Base-by-base conservation (phyloP, 2,888 invertebrate genomes). In the Mimachlamys varia region DNA sequence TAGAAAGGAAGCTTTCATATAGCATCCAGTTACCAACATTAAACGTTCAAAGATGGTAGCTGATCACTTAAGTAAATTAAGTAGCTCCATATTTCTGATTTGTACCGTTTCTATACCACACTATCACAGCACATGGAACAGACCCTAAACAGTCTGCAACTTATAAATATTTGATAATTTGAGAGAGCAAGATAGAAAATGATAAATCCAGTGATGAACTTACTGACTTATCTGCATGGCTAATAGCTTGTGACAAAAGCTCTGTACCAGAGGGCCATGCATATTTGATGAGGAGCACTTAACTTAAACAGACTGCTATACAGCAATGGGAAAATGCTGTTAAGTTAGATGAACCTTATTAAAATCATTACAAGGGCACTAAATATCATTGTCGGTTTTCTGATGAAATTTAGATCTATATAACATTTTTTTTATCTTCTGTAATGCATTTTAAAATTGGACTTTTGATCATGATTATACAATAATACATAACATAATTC, bases 11-110 rank as follows among this genome's bases (percentile, higher is more conserved):
- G 62, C 62, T 62, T 62, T 62, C 62, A 76, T 76, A 76, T 76
- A 76, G 76, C 76, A 76, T 76, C 76, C 27, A 27, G 76, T 76
- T 76, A 76, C 76, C 19, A 76, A 22, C 76, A 76, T 76, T 76
- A 76, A 76, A 27, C 76, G 76, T 27, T 33, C 76, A 27, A 76
- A 76, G 76, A 76, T 76, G 27, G 76, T 76, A 76, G 76, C 76
- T 76, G 76, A 76, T 76, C 76, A 76, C 76, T 76, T 76, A 76
- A 76, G 76, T 76, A 76, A 76, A 76, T 76, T 76, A 76, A 76
- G 76, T 76, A 33, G 76, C 76, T 10, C 76, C 76, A 76, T 76
- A 76, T 76, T 76, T 76, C 3, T 76, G 76, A 76, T 76, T 76
- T 76, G 76, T 76, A 76, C 27, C 12, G 27, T 76, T 33, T 33